A percentile compares a stretch with the other conserved stretches of the same genome.
phyloP scores from a whole-genome alignment of 2,113 vertebrate species.

The Anser brachyrhynchus region DNA sequence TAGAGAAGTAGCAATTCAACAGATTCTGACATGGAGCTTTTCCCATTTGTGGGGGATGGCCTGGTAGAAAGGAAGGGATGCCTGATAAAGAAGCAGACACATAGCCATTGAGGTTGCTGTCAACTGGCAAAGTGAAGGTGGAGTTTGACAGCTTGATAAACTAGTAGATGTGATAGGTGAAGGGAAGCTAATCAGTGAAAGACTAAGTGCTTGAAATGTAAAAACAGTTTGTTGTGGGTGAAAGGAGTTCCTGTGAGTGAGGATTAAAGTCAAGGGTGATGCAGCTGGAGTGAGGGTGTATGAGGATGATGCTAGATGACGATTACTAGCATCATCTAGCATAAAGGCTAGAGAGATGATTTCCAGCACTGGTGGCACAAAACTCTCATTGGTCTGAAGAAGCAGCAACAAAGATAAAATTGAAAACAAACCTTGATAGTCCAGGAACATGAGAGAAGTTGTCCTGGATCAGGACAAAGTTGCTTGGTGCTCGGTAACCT shows the following conservation, averaged over 20 bases:
- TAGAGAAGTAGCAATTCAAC: constrained; percentile 53
- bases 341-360: constrained; percentile 2
- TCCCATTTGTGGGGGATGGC: constrained; percentile 50
- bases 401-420: background rate
- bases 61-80: constrained; percentile 37
- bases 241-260: background rate
- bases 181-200: constrained; percentile 52
- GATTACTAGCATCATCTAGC: background rate
- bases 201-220: background rate
- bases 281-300: background rate
- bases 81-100: constrained; percentile 24
- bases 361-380: background rate
- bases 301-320: background rate
- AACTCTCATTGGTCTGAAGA: background rate
- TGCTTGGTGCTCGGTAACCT: background rate
- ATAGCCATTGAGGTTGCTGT: constrained; percentile 48
- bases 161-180: constrained; percentile 47
- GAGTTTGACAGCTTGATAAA: constrained; percentile 63
- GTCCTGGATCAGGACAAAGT: background rate
- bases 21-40: constrained; percentile 65
- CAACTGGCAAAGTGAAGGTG: constrained; percentile 54
- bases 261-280: constrained; percentile 23
- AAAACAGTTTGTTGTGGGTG: constrained; percentile 12
- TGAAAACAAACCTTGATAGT: background rate
- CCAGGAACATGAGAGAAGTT: background rate